These are phyloP conservation scores for Atta colombica DNA, from an alignment of 1,140 invertebrate genomes.

Conservation along the genomic window DNA sequence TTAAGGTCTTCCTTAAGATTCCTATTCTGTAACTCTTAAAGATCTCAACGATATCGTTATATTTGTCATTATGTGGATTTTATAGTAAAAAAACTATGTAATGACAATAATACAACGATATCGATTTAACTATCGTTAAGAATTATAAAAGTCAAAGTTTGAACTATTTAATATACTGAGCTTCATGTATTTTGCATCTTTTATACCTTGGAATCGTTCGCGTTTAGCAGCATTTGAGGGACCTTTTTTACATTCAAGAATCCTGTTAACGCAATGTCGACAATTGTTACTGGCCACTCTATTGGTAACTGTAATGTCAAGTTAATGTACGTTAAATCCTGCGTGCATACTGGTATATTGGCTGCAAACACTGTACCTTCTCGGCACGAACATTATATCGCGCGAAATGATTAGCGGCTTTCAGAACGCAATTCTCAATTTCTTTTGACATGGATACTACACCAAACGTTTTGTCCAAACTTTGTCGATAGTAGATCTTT, in stretches of 20 bases:
- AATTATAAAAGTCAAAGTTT: no score
- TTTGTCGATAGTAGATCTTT: constrained; percentile 89
- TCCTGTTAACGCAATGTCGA: not conserved
- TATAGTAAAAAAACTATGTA: no score
- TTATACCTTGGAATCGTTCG: constrained; percentile 86
- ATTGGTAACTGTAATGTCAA: constrained; percentile 54
- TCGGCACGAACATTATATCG: constrained; percentile 77
- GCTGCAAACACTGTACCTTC: constrained; percentile 75
- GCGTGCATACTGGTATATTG: not conserved
- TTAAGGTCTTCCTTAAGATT: not conserved
- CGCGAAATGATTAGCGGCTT: constrained; percentile 85
- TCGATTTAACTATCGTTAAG: no score
- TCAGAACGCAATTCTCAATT: constrained; percentile 85
- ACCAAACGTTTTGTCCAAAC: constrained; percentile 87
- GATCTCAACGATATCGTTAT: no score
- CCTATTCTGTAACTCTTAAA: not conserved
- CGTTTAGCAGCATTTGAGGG: constrained; percentile 84
- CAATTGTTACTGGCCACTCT: constrained; percentile 1
- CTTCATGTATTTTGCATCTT: not conserved
- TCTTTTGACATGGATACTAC: constrained; percentile 85
- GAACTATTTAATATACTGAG: not conserved
- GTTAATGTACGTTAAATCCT: not conserved
- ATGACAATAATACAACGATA: no score
- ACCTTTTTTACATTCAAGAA: not conserved
- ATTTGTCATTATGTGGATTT: no score